phyloP scores from a whole-genome alignment of 2,113 vertebrate species.

The Okapia johnstoni region DNA sequence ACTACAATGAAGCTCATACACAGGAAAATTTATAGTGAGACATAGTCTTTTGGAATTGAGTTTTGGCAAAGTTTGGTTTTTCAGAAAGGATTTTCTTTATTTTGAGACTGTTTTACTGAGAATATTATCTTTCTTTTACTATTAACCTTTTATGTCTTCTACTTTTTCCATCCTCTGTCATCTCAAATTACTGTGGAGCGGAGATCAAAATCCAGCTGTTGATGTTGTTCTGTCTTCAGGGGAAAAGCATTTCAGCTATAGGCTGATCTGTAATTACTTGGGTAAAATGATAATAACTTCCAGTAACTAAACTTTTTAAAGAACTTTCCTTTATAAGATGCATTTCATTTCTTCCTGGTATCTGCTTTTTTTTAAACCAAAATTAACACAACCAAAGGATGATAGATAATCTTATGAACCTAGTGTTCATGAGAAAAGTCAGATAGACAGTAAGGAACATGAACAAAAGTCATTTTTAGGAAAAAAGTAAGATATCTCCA shows the following conservation, averaged over 20 bases:
- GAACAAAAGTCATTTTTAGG: not conserved
- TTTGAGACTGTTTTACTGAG: not conserved
- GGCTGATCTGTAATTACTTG: slow-evolving; percentile 61
- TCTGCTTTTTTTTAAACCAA: slow-evolving; percentile 42
- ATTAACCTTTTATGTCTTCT: slow-evolving; percentile 51
- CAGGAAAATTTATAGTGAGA: not conserved
- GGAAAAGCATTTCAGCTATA: slow-evolving; percentile 22
- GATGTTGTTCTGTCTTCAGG: slow-evolving; percentile 31
- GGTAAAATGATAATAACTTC: slow-evolving; percentile 58
- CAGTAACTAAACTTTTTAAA: slow-evolving; percentile 47
- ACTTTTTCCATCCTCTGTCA: slow-evolving; percentile 38
- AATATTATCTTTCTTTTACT: slow-evolving; percentile 39
- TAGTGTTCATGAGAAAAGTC: not conserved
- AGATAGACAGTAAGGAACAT: not conserved
- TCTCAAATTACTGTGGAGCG: slow-evolving; percentile 34
- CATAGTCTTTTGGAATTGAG: not conserved
- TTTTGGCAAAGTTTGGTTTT: slow-evolving; percentile 48
- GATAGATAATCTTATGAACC: not conserved
- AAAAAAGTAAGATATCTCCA: not conserved
- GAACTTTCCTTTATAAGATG: not conserved
- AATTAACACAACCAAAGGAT: slow-evolving; percentile 30
- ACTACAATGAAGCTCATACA: not conserved
- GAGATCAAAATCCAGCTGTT: slow-evolving; percentile 45
- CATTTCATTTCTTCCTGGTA: slow-evolving; percentile 54
- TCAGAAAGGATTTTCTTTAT: slow-evolving; percentile 35